Conservation (phyloP, 2,113 vertebrate species). For the Butorides virescens region DNA sequence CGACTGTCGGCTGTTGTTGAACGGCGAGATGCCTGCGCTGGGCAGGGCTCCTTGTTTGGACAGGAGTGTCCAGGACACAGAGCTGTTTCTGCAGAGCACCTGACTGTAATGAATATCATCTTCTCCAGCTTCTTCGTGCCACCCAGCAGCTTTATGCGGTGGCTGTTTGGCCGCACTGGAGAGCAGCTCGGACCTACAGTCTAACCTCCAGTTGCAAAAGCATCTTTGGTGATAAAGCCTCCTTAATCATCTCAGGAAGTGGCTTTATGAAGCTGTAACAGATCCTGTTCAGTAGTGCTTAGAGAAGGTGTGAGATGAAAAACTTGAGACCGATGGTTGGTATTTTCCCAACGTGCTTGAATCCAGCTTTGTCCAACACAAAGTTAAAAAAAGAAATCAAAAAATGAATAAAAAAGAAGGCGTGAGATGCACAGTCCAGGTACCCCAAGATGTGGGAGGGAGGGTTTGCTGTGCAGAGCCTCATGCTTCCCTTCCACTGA, state of each 20-base stretch:
- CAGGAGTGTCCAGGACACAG: neutral
- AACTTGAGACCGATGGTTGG: neutral
- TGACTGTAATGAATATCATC: neutral
- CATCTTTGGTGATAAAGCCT: neutral
- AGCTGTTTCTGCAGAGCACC: neutral
- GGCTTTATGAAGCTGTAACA: neutral
- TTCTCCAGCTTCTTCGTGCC: neutral
- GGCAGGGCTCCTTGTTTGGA: neutral
- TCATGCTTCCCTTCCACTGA: accelerated
- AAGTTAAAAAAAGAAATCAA: too few relatives aligned
- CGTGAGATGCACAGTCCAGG: neutral
- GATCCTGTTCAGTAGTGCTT: neutral
- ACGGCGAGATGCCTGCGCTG: neutral
- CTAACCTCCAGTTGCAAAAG: neutral
- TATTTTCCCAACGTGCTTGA: neutral
- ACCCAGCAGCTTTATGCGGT: too few relatives aligned
- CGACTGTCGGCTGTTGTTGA: neutral
- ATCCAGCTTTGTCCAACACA: neutral
- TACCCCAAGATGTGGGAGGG: neutral
- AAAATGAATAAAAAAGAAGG: neutral
- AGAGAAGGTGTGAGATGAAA: neutral
- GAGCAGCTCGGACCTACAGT: neutral
- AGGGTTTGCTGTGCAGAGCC: neutral
- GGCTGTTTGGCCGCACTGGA: neutral
- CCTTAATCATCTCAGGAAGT: neutral